Percentiles rank a stretch among this genome's conserved stretches.
These are phyloP conservation scores for Archegozetes longisetosus DNA, from an alignment of 1,140 invertebrate genomes.

Conservation along the genomic window DNA sequence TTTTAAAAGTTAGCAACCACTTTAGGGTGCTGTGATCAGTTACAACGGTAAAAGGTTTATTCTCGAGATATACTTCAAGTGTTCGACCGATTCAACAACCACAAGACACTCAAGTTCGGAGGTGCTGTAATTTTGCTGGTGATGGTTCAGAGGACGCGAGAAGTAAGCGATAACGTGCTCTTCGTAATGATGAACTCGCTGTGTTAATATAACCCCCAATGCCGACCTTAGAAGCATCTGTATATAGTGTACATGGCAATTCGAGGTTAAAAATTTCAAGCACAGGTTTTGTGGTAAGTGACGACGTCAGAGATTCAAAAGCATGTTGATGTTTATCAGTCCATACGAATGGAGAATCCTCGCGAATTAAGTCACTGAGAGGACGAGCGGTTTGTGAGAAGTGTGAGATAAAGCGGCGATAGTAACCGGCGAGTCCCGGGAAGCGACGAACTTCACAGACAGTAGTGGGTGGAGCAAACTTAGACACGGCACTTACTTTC, in stretches of 20 bases:
- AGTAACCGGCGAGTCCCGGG: conserved; percentile 21
- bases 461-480: conserved; percentile 18
- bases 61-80: conserved; percentile 25
- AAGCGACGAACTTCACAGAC: conserved; percentile 20
- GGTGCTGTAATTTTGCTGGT: conserved; percentile 16
- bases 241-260: conserved; percentile 7
- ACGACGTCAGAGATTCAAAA: conserved; percentile 6
- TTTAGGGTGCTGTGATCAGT: conserved; percentile 21
- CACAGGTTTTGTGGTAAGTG: conserved; percentile 25
- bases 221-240: conserved; percentile 16
- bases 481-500: conserved; percentile 21
- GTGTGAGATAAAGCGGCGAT: conserved; percentile 22
- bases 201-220: conserved; percentile 14
- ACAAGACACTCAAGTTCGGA: conserved; percentile 22
- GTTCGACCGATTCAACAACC: conserved; percentile 21
- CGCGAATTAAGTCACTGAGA: conserved; percentile 7
- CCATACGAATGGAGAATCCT: conserved; percentile 13
- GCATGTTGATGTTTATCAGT: background rate
- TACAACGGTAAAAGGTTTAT: conserved; percentile 20
- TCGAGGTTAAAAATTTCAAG: conserved; percentile 12
- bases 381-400: conserved; percentile 20
- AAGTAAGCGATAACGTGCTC: conserved; percentile 17
- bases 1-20: background rate
- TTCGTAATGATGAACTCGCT: conserved; percentile 3
- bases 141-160: conserved; percentile 7